phyloP scores from a whole-genome alignment of 2,797 vertebrate genomes.

The Acomys russatus region DNA sequence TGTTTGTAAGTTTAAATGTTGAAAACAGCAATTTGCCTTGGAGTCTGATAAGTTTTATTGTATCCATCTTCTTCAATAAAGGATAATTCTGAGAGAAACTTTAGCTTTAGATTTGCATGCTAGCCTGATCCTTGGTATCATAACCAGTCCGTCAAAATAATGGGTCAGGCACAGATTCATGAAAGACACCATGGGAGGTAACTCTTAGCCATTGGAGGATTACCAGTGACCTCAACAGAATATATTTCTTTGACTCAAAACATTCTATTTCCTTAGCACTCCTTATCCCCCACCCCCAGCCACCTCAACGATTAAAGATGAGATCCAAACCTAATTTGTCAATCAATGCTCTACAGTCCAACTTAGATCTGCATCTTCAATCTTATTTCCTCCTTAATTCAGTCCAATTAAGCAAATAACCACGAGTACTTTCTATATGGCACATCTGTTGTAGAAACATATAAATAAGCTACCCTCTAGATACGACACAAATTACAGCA shows the following conservation, averaged over 20 bases:
- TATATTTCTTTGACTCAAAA: not conserved
- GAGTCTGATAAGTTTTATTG: not conserved
- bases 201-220: not conserved
- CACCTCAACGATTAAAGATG: not conserved
- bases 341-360: not conserved
- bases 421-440: not conserved
- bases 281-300: not conserved
- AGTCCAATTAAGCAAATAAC: not conserved
- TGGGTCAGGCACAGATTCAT: not conserved
- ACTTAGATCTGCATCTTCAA: not conserved
- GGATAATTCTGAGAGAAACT: not conserved
- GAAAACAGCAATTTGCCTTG: not conserved
- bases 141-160: not conserved
- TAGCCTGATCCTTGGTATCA: not conserved
- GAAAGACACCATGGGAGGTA: not conserved
- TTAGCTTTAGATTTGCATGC: not conserved
- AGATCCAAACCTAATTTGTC: not conserved
- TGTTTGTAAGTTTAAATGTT: not conserved
- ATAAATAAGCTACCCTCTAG: not conserved
- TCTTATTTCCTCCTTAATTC: not conserved
- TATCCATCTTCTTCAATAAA: constrained; percentile 31
- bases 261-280: no score
- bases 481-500: no score
- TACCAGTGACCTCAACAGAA: not conserved
- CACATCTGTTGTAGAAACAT: not conserved